These are phyloP conservation scores for Callyntrura sp. DNA, from an alignment of 2,888 invertebrate genomes.

Conservation along the genomic window DNA sequence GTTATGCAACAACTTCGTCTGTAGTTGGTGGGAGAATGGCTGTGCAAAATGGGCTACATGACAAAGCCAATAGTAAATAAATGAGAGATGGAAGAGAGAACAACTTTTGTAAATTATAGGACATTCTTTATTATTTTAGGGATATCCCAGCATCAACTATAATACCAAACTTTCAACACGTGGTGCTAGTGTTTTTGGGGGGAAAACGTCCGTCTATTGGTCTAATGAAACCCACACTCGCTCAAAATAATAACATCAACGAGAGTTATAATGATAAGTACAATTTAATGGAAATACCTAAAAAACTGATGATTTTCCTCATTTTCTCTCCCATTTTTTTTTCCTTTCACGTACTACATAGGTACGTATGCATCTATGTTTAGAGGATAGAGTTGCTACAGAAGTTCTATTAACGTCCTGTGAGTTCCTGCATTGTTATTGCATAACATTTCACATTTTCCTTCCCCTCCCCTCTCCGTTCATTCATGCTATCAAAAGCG, in stretches of 20 bases:
- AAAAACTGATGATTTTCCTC: constrained; percentile 9
- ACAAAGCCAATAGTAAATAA: not conserved
- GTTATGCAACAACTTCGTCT: constrained; percentile 8
- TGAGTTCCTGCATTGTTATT: constrained; percentile 24
- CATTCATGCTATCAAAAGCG: not conserved
- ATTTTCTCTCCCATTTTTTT: not conserved
- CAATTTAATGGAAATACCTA: constrained; percentile 29
- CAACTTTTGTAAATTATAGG: constrained; percentile 45
- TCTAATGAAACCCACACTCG: too few species aligned
- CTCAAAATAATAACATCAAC: not conserved
- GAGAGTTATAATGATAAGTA: not conserved
- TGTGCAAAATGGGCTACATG: not conserved
- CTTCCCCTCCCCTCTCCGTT: not conserved
- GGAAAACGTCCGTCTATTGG: not conserved
- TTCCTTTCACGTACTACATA: not conserved
- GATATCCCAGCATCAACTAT: not conserved
- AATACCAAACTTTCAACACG: not conserved
- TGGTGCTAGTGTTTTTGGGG: not conserved
- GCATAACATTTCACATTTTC: constrained; percentile 59
- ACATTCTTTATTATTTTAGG: constrained; percentile 35
- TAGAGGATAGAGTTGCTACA: not conserved
- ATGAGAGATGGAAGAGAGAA: not conserved
- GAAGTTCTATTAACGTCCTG: not conserved
- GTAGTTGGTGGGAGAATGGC: not conserved
- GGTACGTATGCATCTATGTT: not conserved